These are phyloP conservation scores for Rhopalosiphum nymphaeae DNA, from an alignment of 2,888 invertebrate species.

Conservation along the genomic window DNA sequence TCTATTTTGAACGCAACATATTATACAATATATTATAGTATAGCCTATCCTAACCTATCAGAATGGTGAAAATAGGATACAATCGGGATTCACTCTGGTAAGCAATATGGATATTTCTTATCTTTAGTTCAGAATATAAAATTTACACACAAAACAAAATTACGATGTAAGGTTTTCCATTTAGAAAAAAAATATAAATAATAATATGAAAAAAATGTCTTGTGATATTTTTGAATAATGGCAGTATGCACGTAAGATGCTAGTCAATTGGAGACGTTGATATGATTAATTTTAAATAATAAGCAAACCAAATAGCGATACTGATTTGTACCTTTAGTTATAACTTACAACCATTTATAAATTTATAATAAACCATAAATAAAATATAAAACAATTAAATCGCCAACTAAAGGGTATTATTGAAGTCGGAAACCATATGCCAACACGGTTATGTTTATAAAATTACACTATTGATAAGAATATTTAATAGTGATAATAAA, in stretches of 20 bases:
- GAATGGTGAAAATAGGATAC: background rate
- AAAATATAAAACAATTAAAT: background rate
- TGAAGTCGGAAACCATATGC: background rate
- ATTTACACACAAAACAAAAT: background rate
- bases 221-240: background rate
- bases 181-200: background rate
- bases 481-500: background rate
- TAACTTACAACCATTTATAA: background rate
- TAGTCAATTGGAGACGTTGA: background rate
- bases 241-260: background rate
- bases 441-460: background rate
- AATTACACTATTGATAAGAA: background rate
- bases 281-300: too few relatives aligned
- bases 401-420: background rate
- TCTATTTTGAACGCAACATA: background rate
- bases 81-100: background rate
- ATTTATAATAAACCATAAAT: too few relatives aligned
- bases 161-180: background rate
- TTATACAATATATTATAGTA: slow-evolving; percentile 9
- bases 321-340: background rate
- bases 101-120: background rate
- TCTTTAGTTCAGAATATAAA: background rate
- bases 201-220: background rate
- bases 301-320: background rate
- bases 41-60: background rate